Evolutionary conservation across 2,888 invertebrate genomes (phyloP).

Genomic region (Helobdella robusta): DNA sequence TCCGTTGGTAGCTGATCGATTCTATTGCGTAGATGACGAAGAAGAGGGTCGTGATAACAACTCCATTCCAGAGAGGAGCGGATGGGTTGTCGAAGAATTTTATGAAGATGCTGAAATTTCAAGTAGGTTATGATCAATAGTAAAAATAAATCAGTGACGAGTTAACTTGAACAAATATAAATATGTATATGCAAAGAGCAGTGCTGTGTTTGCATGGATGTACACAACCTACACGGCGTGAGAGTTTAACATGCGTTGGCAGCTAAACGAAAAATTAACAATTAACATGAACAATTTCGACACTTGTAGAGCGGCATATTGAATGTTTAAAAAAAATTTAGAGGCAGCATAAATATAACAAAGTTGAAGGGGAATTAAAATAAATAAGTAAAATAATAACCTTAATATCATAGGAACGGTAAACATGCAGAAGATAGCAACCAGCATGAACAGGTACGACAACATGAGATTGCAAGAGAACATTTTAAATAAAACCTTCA

Average conservation of each 20-base stretch:
- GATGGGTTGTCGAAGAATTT: constrained; percentile 15
- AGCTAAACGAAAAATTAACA: too few species aligned
- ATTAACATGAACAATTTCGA: too few species aligned
- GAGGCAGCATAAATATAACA: too few species aligned
- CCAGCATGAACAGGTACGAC: constrained; percentile 5
- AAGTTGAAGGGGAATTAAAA: not conserved
- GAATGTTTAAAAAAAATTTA: too few species aligned
- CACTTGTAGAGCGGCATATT: too few species aligned
- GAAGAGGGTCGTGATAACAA: not conserved
- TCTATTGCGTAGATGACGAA: constrained; percentile 12
- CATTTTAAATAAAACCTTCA: not conserved
- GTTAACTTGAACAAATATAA: too few species aligned
- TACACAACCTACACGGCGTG: too few species aligned
- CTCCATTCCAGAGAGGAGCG: not conserved
- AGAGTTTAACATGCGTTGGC: too few species aligned
- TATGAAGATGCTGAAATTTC: constrained; percentile 14
- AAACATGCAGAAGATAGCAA: not conserved
- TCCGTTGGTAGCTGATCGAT: not conserved
- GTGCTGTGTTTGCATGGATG: too few species aligned
- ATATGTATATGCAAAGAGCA: not conserved
- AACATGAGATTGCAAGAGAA: not conserved
- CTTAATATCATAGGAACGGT: not conserved
- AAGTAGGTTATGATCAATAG: not conserved
- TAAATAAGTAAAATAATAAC: not conserved
- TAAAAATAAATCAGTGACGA: too few species aligned